phyloP scores from a whole-genome alignment of 1,140 invertebrate species.

The Euura saliciscinereae region DNA sequence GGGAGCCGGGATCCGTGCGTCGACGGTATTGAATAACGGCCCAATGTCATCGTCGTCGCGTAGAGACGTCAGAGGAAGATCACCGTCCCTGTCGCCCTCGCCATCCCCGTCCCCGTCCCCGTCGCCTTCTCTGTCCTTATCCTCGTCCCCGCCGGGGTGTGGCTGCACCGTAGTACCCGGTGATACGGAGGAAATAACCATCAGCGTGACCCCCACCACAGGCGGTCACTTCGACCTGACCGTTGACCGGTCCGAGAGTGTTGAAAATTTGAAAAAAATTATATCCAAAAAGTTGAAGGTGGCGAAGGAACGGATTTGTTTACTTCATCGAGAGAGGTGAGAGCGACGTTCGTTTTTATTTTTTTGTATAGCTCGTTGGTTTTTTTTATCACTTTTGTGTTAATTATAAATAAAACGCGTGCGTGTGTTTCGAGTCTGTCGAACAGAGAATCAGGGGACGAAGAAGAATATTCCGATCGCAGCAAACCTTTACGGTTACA shows the following conservation, averaged over 20 bases:
- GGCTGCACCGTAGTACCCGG: slow-evolving; percentile 58
- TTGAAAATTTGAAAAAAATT: slow-evolving; percentile 88
- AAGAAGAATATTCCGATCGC: neutral
- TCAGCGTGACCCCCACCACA: slow-evolving; percentile 87
- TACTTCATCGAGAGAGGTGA: slow-evolving; percentile 91
- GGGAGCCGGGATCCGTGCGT: neutral
- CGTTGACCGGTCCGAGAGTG: slow-evolving; percentile 77
- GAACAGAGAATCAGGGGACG: too few species aligned
- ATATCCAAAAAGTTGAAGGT: slow-evolving; percentile 92
- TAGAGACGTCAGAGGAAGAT: slow-evolving; percentile 11
- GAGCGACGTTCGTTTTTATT: slow-evolving; percentile 25
- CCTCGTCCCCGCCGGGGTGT: slow-evolving; percentile 62
- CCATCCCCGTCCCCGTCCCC: slow-evolving; percentile 19
- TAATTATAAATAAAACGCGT: neutral
- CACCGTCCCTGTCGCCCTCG: slow-evolving; percentile 20
- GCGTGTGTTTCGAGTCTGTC: neutral
- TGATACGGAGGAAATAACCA: slow-evolving; percentile 71
- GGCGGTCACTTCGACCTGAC: slow-evolving; percentile 87
- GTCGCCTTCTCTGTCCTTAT: slow-evolving; percentile 26
- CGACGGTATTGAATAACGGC: slow-evolving; percentile 14
- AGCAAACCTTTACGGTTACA: slow-evolving; percentile 6
- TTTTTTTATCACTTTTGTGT: neutral
- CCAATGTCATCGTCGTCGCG: slow-evolving; percentile 13
- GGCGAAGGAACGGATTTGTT: slow-evolving; percentile 88
- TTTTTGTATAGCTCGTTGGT: too few species aligned